These are phyloP conservation scores for Littorina saxatilis DNA, from an alignment of 1,140 invertebrate genomes.

Conservation along the genomic window DNA sequence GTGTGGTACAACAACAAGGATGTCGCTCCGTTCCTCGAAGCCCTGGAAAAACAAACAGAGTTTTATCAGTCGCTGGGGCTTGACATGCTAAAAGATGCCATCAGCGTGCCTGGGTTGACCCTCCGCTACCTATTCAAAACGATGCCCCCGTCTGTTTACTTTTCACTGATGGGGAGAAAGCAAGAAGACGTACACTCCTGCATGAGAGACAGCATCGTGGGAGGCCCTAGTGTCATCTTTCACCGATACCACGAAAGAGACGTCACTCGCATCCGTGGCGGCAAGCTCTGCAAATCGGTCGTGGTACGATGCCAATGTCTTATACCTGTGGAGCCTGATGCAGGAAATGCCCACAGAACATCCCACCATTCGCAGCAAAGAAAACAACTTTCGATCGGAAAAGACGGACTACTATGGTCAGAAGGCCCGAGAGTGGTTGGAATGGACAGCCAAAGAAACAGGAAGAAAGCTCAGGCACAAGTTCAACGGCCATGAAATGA, in stretches of 20 bases:
- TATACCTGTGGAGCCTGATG: slow-evolving; percentile 40
- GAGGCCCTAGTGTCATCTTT: slow-evolving; percentile 51
- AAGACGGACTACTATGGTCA: slow-evolving; percentile 26
- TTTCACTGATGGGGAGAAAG: slow-evolving; percentile 42
- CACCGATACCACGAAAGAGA: slow-evolving; percentile 42
- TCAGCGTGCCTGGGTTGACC: slow-evolving; percentile 44
- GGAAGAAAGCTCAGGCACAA: not conserved
- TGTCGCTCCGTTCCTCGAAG: slow-evolving; percentile 42
- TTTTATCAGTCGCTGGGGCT: slow-evolving; percentile 41
- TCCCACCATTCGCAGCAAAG: no score
- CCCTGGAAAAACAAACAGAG: slow-evolving; percentile 37
- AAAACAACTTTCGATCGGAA: slow-evolving; percentile 20
- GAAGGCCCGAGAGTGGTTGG: slow-evolving; percentile 11
- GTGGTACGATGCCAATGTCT: slow-evolving; percentile 44
- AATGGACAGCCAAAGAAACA: not conserved
- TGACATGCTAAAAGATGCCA: slow-evolving; percentile 48
- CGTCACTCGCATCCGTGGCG: slow-evolving; percentile 30
- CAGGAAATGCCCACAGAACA: slow-evolving; percentile 46
- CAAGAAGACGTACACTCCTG: slow-evolving; percentile 42
- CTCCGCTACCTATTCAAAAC: slow-evolving; percentile 46
- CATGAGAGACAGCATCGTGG: slow-evolving; percentile 40
- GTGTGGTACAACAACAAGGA: slow-evolving; percentile 52
- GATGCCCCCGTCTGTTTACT: slow-evolving; percentile 16
- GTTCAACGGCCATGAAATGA: not conserved
- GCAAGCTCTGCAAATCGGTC: slow-evolving; percentile 20